Base-by-base conservation (phyloP, 1,140 invertebrate genomes). In the Drosophila suzukii region DNA sequence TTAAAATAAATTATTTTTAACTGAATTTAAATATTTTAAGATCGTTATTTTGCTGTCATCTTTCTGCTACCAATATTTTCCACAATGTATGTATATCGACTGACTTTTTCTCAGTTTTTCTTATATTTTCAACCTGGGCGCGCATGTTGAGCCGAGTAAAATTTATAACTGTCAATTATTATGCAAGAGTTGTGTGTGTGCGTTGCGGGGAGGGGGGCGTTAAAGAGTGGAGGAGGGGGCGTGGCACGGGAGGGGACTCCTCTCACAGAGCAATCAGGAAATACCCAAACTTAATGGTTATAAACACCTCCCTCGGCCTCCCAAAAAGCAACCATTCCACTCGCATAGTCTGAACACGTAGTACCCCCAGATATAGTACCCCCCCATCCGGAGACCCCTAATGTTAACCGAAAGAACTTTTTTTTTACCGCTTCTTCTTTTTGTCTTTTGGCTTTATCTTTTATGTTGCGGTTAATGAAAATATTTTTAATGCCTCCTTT, bases 151-250 rank as follows among this genome's bases (percentile, higher is more conserved):
- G 71, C 47, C 79, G 71, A 77, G 80, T 78, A 63, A 91, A 91
- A 90, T 91, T 86, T 91, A 91, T 86, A 86, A 86, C 82, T 91
- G 72, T 91, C 90, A 91, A 91, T 91, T 91, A 86, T 91, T 91
- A 91, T 91, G 90, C 90, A 91, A 91, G 90, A 91, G 81, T 63
- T 86, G 81, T 86, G 80, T 83, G 73, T 58, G 47, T 39, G 17
- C 24, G 17, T n/a, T 34, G 20, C 4, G 34, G 20, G 46, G 57
- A 3, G 36, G 20, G 24, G 27, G 27, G 41, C 13, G 57, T 17
- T 15, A 2, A 27, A 17, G 10, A 24, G 12, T 15, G 20, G 20
- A 10, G 32, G 34, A 20, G n/a, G 30, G 24, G 38, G 20, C 11
- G 17, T 15, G 15, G 43, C 30, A 56, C 20, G 20, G 20, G 20